These are phyloP conservation scores for Calcarius lapponicus DNA, from an alignment of 2,797 vertebrate species.

Conservation along the genomic window DNA sequence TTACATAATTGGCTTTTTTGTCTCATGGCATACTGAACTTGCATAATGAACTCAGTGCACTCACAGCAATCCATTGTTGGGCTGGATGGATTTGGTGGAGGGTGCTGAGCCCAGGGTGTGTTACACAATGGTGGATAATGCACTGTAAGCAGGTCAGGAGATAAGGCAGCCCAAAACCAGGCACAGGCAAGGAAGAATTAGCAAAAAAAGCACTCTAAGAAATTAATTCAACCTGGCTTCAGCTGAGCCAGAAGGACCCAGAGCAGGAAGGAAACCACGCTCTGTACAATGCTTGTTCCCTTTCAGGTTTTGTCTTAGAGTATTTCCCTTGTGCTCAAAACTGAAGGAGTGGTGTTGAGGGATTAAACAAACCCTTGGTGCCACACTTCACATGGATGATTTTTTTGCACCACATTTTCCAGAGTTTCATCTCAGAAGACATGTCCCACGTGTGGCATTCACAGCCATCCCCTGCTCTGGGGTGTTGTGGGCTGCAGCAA, in stretches of 20 bases:
- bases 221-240: conserved; percentile 40
- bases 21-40: conserved; percentile 50
- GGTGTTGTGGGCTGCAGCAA: not conserved
- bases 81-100: not conserved
- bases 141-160: conserved; percentile 54
- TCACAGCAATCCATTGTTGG: conserved; percentile 31
- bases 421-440: not conserved
- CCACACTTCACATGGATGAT: not conserved
- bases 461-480: not conserved
- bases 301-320: not conserved
- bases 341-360: not conserved
- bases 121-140: conserved; percentile 39
- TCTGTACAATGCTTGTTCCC: not conserved
- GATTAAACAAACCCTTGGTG: not conserved
- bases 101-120: not conserved
- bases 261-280: not conserved
- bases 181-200: conserved; percentile 24
- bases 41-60: conserved; percentile 39
- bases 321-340: not conserved
- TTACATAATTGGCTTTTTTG: conserved; percentile 64
- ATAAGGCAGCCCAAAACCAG: conserved; percentile 37
- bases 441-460: not conserved
- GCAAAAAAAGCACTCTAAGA: conserved; percentile 56
- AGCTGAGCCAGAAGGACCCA: not conserved
- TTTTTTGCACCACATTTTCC: not conserved